These are phyloP conservation scores for Loripinus fragilis DNA, from an alignment of 2,888 invertebrate genomes.

Conservation along the genomic window DNA sequence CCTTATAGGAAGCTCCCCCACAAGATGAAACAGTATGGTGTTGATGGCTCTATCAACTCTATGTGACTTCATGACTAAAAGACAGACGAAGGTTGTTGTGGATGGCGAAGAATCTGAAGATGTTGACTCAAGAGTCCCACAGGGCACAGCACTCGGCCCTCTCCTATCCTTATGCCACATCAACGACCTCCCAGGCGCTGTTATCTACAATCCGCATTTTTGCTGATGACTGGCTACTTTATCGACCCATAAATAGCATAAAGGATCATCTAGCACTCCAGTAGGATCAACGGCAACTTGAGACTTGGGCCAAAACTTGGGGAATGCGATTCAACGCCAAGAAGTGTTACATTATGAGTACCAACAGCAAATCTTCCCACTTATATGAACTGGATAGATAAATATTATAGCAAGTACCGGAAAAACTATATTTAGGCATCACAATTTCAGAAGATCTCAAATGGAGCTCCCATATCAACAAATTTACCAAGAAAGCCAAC, in stretches of 20 bases:
- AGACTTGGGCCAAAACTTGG: constrained; percentile 22
- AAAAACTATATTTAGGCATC: constrained; percentile 26
- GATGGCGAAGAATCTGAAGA: constrained; percentile 26
- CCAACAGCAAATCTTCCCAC: constrained; percentile 16
- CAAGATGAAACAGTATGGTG: constrained; percentile 24
- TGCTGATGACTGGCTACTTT: constrained; percentile 40
- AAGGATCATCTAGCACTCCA: constrained; percentile 19
- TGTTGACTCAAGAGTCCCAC: constrained; percentile 39
- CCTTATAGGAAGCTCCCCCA: constrained; percentile 38
- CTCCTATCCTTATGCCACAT: constrained; percentile 30
- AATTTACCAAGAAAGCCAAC: too few species aligned
- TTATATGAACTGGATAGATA: constrained; percentile 23
- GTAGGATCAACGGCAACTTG: constrained; percentile 21
- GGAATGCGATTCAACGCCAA: too few species aligned
- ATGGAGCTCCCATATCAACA: too few species aligned
- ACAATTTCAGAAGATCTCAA: constrained; percentile 23
- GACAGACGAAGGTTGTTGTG: constrained; percentile 30
- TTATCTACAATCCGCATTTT: constrained; percentile 38
- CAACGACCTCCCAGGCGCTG: constrained; percentile 30
- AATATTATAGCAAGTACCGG: constrained; percentile 25
- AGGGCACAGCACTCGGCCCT: constrained; percentile 36
- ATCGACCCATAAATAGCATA: not conserved
- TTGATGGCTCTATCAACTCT: constrained; percentile 21
- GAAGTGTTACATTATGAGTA: constrained; percentile 26
- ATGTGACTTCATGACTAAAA: constrained; percentile 22